Evolutionary conservation across 2,797 vertebrate genomes (phyloP), one percentile per base, ranked within the genome.

Genomic region (Nothura maculosa): DNA sequence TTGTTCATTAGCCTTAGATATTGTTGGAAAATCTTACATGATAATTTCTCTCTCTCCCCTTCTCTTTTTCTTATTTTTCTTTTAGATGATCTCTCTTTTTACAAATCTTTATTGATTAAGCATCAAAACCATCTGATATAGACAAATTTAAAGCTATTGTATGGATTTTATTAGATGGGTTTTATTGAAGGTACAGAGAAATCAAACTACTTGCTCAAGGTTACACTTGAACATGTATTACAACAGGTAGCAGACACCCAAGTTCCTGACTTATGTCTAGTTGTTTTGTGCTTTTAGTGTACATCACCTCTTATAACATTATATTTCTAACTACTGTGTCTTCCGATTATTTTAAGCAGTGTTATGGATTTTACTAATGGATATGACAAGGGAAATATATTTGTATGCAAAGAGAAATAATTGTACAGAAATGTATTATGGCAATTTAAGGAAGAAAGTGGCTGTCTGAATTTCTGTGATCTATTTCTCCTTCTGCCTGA

Each of bases 91-190:
- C 61, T 88, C n/a, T 77, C 82, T 74, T 93, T 93, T 93, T 82
- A 95, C 80, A 89, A 88, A 88, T 85, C 87, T 91, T 64, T 90
- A 96, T 96, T 74, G 94, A 94, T 94, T 96, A 95, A 84, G 68
- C 92, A 92, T 96, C 93, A 94, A 93, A 95, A 83, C 70, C 89
- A 86, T 70, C 82, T 89, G 92, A 94, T 87, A 85, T 67, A 95
- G 95, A 91, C 87, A 93, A 88, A 77, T 92, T 95, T 86, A 93
- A 90, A 89, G 89, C 76, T 24, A 77, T 95, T 95, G 91, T 47
- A 85, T 24, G 67, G 94, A 89, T 95, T 96, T 95, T 94, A 95
- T 0, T 6, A 94, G 93, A 43, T 48, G 81, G 52, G 82, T 93
- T 94, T 96, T 95, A 96, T 62, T 74, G 93, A 62, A 94, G 74